Evolutionary conservation across 2,797 vertebrate species (phyloP), one percentile per base, ranked within the genome.

Genomic region (Cyclura pinguis): DNA sequence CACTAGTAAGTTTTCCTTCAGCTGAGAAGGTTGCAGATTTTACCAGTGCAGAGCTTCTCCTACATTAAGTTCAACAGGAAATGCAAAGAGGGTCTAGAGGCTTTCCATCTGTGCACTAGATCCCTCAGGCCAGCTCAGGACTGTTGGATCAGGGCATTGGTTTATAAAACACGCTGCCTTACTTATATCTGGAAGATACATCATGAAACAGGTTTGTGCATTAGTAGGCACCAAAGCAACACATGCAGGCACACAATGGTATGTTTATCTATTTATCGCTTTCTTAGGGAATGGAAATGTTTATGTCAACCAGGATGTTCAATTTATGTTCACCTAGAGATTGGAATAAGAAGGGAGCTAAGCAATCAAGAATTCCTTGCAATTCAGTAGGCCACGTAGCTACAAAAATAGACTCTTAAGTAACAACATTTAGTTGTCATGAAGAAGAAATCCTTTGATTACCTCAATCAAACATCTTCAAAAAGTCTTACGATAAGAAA

Each of bases 281-380:
- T 62, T 69, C 16, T 59, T 50, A 16, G 27, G 67, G 35, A 72
- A 27, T 16, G 20, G 59, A 90, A 64, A 85, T 18, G n/a, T 80
- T 69, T 55, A 59, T 72, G n/a, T 20, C 10, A 59, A 22, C 35
- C 9, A 80, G 12, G 12, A 81, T 82, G 13, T 22, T 22, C 84
- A 35, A n/a, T 87, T 77, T 35, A 87, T 72, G 47, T 73, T 67
- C 47, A 42, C 10, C 62, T 74, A 52, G 35, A 78, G 35, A 88
- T 6, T 6, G 9, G 35, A 22, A 47, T 14, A 59, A 4, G 69
- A 67, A 72, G 27, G 29, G 32, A 64, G 82, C 13, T 22, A 67
- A 10, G 32, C n/a, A 76, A 90, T 90, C 64, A 86, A 59, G 38
- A 14, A n/a, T 64, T 73, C 35, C 29, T 35, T 76, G n/a, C 57